Percentiles rank a stretch among this genome's conserved stretches.
These are phyloP conservation scores for Lophochroa leadbeateri DNA, from an alignment of 2,113 vertebrate genomes.

Conservation along the genomic window DNA sequence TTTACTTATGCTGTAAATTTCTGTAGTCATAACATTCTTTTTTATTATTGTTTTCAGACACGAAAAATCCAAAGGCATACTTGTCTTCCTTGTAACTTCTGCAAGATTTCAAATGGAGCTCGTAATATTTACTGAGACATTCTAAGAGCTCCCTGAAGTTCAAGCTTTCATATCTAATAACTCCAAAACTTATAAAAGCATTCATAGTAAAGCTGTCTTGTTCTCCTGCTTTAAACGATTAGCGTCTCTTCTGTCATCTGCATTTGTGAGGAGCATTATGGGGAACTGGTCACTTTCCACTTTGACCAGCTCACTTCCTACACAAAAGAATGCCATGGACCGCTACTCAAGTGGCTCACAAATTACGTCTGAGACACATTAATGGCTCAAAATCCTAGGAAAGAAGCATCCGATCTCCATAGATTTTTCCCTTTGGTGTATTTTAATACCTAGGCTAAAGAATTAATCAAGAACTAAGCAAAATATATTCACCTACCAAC, in stretches of 20 bases:
- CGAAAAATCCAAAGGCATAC: not conserved
- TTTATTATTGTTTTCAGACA: not conserved
- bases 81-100: slow-evolving; percentile 19
- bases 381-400: not conserved
- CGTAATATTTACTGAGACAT: slow-evolving; percentile 44
- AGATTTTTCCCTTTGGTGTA: not conserved
- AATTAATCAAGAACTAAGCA: not conserved
- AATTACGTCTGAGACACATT: not conserved
- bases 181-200: slow-evolving; percentile 7
- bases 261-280: not conserved
- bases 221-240: not conserved
- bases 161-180: slow-evolving; percentile 56
- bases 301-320: not conserved
- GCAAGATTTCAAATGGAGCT: slow-evolving; percentile 19
- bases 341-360: not conserved
- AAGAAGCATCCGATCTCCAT: not conserved
- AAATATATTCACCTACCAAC: not conserved
- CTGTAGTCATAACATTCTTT: not conserved
- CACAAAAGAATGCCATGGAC: not conserved
- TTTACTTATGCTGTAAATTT: not conserved
- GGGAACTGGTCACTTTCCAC: not conserved
- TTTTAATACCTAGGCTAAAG: not conserved
- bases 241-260: not conserved
- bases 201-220: not conserved
- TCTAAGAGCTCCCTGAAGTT: slow-evolving; percentile 40